phyloP scores from a whole-genome alignment of 1,140 invertebrate genomes.

The Drosophila kanapiae region DNA sequence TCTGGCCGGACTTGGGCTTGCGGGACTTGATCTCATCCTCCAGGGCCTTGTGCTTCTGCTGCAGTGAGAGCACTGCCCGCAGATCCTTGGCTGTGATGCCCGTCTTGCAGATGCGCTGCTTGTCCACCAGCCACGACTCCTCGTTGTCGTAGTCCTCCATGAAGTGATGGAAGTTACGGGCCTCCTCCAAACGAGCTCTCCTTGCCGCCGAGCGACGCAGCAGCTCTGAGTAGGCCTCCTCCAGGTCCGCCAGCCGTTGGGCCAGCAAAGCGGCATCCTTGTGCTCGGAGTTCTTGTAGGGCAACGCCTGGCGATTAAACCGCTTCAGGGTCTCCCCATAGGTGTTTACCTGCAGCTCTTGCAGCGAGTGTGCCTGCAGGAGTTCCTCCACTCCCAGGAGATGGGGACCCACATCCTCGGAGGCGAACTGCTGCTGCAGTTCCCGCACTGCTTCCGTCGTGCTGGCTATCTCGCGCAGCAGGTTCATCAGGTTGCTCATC shows the following conservation, averaged over 20 bases:
- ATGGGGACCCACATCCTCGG: slow-evolving; percentile 96
- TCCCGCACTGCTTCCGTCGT: slow-evolving; percentile 93
- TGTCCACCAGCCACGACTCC: slow-evolving; percentile 96
- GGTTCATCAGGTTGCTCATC: slow-evolving; percentile 92
- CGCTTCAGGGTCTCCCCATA: slow-evolving; percentile 93
- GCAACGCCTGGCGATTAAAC: slow-evolving; percentile 89
- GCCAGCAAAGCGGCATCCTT: slow-evolving; percentile 89
- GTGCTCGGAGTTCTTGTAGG: slow-evolving; percentile 86
- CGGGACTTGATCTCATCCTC: slow-evolving; percentile 96
- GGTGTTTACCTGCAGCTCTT: slow-evolving; percentile 95
- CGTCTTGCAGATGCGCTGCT: slow-evolving; percentile 95
- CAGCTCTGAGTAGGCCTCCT: slow-evolving; percentile 90
- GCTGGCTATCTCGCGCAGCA: slow-evolving; percentile 97
- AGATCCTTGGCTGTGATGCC: slow-evolving; percentile 97
- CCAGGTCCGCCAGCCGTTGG: slow-evolving; percentile 90
- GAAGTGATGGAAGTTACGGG: slow-evolving; percentile 97
- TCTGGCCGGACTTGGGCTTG: slow-evolving; percentile 92
- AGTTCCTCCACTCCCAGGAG: slow-evolving; percentile 96
- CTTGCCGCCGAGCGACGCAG: slow-evolving; percentile 88
- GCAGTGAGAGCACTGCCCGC: slow-evolving; percentile 93
- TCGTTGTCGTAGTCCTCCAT: slow-evolving; percentile 97
- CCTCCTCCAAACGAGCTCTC: slow-evolving; percentile 94
- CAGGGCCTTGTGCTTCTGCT: slow-evolving; percentile 97
- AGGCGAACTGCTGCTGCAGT: slow-evolving; percentile 92
- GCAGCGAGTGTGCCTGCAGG: slow-evolving; percentile 95